Percentiles rank a stretch among this genome's conserved stretches.
phyloP scores from a whole-genome alignment of 2,113 vertebrate genomes.

The Bos javanicus region DNA sequence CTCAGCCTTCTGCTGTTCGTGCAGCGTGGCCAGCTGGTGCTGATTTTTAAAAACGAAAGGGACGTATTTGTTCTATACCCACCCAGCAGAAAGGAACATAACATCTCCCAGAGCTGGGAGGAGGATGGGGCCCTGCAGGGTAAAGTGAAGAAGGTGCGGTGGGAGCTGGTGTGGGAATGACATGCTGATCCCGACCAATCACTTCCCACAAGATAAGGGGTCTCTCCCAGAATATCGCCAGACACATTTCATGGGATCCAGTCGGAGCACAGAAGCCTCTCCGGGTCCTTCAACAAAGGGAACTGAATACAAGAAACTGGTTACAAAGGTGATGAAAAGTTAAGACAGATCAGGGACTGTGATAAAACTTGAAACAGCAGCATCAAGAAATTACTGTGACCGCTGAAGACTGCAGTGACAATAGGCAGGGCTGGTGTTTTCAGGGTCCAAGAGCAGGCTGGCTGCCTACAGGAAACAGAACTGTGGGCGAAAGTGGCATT shows the following conservation, averaged over 20 bases:
- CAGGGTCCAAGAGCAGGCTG: neutral
- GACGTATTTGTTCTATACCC: neutral
- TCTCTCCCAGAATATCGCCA: neutral
- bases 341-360: accelerated
- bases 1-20: neutral
- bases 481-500: accelerated
- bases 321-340: neutral
- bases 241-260: neutral
- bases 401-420: neutral
- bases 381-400: neutral
- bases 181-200: neutral
- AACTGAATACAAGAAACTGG: neutral
- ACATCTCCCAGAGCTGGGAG: neutral
- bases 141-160: neutral
- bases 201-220: neutral
- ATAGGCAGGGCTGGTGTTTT: neutral
- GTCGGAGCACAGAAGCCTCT: neutral
- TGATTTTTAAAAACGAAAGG: neutral
- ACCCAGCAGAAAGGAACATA: neutral
- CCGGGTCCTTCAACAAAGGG: neutral
- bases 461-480: neutral
- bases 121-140: accelerated
- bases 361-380: neutral
- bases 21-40: neutral
- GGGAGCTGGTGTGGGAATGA: neutral